Percentiles rank a stretch among this genome's conserved stretches.
Evolutionary conservation across 2,797 vertebrate species (phyloP).

Genomic region (Argya squamiceps): DNA sequence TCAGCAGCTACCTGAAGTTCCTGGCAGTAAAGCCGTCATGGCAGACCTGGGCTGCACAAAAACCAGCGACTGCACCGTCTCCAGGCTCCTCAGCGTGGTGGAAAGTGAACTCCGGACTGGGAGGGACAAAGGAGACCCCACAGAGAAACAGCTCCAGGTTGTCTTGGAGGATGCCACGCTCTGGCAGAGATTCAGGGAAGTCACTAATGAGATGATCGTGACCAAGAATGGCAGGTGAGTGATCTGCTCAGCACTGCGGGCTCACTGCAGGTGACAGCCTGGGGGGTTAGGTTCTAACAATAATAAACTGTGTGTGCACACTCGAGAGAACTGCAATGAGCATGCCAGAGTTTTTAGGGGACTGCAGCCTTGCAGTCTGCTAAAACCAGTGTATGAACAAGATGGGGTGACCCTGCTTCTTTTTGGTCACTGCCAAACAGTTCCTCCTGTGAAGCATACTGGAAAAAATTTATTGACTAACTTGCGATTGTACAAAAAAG

Average conservation of each 20-base stretch:
- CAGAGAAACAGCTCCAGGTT: slow-evolving; percentile 90
- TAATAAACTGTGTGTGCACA: neutral
- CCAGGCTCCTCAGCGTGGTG: slow-evolving; percentile 88
- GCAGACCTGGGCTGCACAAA: slow-evolving; percentile 73
- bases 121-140: slow-evolving; percentile 93
- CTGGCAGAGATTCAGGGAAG: slow-evolving; percentile 91
- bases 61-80: slow-evolving; percentile 77
- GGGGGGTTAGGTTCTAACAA: neutral
- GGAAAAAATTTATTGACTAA: neutral
- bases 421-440: neutral
- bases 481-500: neutral
- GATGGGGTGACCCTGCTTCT: neutral
- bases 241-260: neutral
- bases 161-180: slow-evolving; percentile 89
- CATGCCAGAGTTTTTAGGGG: neutral
- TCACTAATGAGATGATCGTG: slow-evolving; percentile 99
- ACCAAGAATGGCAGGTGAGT: slow-evolving; percentile 96
- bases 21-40: slow-evolving; percentile 52
- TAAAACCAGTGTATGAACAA: neutral
- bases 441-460: neutral
- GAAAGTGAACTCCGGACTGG: slow-evolving; percentile 91
- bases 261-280: neutral
- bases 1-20: slow-evolving; percentile 59
- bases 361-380: neutral
- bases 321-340: neutral